These are phyloP conservation scores for Pentalonia nigronervosa DNA, from an alignment of 1,140 invertebrate species.

Conservation along the genomic window DNA sequence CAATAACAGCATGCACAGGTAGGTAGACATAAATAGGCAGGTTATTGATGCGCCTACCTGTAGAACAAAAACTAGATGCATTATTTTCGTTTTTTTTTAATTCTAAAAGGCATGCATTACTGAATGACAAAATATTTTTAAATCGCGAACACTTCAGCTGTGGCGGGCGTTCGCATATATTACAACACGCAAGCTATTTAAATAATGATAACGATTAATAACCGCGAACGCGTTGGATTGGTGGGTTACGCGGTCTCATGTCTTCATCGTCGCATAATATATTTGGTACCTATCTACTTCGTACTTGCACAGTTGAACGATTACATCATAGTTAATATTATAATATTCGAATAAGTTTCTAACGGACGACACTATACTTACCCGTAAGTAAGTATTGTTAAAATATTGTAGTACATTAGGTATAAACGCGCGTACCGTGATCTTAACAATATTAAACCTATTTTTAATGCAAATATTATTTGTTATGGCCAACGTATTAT, in stretches of 20 bases:
- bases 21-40: not conserved
- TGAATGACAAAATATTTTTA: not conserved
- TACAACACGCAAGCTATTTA: not conserved
- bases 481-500: not conserved
- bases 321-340: too few relatives aligned
- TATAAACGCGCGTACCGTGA: not conserved
- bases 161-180: not conserved
- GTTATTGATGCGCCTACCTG: not conserved
- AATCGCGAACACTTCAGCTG: not conserved
- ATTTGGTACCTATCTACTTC: not conserved
- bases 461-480: not conserved
- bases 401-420: not conserved
- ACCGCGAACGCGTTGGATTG: not conserved
- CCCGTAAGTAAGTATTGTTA: not conserved
- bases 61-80: not conserved
- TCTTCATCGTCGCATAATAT: not conserved
- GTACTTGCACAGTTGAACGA: too few relatives aligned
- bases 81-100: not conserved
- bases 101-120: not conserved
- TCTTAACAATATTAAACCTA: not conserved
- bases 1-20: not conserved
- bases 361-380: not conserved
- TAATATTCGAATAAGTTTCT: not conserved
- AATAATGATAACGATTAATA: conserved; percentile 28
- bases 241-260: too few relatives aligned